Base-by-base conservation (phyloP, 2,113 vertebrate genomes). In the Emydura subglobosa region DNA sequence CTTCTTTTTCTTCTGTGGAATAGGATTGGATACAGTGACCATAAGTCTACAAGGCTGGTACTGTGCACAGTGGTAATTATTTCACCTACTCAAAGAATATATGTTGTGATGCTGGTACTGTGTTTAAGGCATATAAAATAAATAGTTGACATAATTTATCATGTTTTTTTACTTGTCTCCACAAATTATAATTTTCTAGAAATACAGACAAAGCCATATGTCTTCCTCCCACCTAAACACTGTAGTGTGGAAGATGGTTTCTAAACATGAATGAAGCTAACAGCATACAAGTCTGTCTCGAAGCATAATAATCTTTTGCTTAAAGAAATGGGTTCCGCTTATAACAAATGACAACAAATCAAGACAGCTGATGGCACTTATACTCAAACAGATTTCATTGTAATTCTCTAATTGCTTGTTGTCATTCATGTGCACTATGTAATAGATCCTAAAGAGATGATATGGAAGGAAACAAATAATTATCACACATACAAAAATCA, bases 341-440 rank as follows among this genome's bases (percentile, higher is more conserved):
- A 98, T 57, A 89, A 98, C 88, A 0, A 99, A 98, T 0, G 97
- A 97, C 65, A 98, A 96, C 97, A 99, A 97, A 95, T 99, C 99
- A 55, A 98, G 97, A 72, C 99, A 99, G 92, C 99, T 99, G 24
- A 99, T 97, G 0, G 99, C 98, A 39, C 99, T 99, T 85, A 99
- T 51, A 74, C 99, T 98, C 93, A 99, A 83, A 89, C 99, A 98
- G 47, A 99, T 96, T 88, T 99, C 99, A 27, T 99, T 99, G 53
- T 98, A 98, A 76, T 87, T 94, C 51, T 92, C 83, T 16, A 96
- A 19, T 5, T 93, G 13, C 1, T 0, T 1, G 44, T 78, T 1
- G 2, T 49, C 0, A 1, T 5, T 0, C 4, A 96, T 1, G 0
- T 79, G 31, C 6, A 98, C 24, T 79, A 99, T 44, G 86, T 99